Evolutionary conservation across 1,140 invertebrate genomes (phyloP).

Genomic region (Neelides sp.): DNA sequence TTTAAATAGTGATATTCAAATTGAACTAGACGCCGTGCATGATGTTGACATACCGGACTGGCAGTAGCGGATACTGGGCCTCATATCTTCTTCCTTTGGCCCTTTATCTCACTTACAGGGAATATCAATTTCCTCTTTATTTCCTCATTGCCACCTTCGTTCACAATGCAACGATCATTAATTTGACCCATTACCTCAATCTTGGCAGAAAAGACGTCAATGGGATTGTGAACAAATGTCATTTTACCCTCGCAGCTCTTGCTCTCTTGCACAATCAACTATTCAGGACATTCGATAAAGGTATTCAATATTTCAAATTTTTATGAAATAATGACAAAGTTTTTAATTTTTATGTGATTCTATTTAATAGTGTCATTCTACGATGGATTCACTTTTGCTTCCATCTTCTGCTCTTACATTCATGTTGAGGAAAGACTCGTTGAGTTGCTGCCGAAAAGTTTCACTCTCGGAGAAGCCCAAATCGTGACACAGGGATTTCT

Average conservation of each 20-base stretch:
- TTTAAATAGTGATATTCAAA: no score
- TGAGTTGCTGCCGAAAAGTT: conserved; percentile 15
- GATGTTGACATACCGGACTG: conserved; percentile 27
- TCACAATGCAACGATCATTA: conserved; percentile 9
- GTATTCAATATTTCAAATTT: background rate
- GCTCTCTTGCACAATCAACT: background rate
- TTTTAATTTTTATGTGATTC: background rate
- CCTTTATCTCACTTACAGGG: conserved; percentile 9
- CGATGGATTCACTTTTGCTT: background rate
- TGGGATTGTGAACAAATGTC: background rate
- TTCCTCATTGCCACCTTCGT: conserved; percentile 2
- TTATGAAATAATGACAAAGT: background rate
- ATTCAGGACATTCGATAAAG: background rate
- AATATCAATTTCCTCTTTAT: background rate
- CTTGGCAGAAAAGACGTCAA: background rate
- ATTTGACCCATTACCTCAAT: background rate
- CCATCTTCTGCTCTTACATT: conserved; percentile 15
- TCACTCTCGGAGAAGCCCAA: conserved; percentile 22
- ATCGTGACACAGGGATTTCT: conserved; percentile 15
- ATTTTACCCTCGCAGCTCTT: background rate
- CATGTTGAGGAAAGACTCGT: conserved; percentile 15
- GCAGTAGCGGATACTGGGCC: conserved; percentile 15
- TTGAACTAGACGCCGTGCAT: no score
- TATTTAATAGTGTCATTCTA: conserved; percentile 10
- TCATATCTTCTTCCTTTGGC: conserved; percentile 16